A percentile compares a stretch with the other conserved stretches of the same genome.
Conservation (phyloP, 2,888 invertebrate genomes). For the Caenorhabditis sp. region DNA sequence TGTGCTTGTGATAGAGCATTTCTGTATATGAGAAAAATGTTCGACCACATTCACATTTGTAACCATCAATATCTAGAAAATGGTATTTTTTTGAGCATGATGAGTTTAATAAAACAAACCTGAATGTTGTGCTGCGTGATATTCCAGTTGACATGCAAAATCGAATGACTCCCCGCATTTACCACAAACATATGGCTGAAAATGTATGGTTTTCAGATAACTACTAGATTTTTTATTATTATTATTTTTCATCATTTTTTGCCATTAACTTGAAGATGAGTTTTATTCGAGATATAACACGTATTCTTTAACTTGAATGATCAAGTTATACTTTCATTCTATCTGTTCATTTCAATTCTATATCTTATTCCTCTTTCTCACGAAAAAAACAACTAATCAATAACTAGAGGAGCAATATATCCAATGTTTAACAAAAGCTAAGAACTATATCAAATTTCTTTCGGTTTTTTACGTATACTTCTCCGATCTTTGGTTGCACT, state of each 20-base stretch:
- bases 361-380: no score
- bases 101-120: slow-evolving; percentile 37
- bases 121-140: slow-evolving; percentile 63
- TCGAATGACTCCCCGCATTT: slow-evolving; percentile 69
- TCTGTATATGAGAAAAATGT: slow-evolving; percentile 70
- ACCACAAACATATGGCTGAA: slow-evolving; percentile 68
- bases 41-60: slow-evolving; percentile 70
- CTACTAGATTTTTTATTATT: no score
- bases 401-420: neutral
- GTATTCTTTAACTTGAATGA: no score
- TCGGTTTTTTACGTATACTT: neutral
- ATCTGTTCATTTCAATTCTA: no score
- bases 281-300: no score
- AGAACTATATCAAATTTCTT: neutral
- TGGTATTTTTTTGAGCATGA: neutral
- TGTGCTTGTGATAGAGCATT: slow-evolving; percentile 70
- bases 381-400: neutral
- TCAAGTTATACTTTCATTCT: no score
- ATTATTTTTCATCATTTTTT: neutral
- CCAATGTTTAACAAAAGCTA: neutral
- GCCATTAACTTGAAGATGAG: no score
- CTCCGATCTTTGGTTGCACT: neutral
- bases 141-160: slow-evolving; percentile 68
- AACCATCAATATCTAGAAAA: slow-evolving; percentile 62
- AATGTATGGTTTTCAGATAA: no score